These are phyloP conservation scores for Lasioglossum malachurum DNA, from an alignment of 2,888 invertebrate genomes.

Conservation along the genomic window DNA sequence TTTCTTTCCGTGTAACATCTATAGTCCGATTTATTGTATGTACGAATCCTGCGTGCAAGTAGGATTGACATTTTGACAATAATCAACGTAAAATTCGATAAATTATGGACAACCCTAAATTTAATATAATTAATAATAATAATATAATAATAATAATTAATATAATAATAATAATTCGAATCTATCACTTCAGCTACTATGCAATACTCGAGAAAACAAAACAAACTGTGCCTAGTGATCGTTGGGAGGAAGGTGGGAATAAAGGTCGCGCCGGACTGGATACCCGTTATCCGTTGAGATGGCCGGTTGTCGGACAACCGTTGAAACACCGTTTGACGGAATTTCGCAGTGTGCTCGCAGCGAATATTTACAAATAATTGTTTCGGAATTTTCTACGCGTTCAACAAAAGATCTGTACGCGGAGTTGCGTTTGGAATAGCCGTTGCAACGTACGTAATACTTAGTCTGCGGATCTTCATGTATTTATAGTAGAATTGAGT, in stretches of 20 bases:
- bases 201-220: constrained; percentile 73
- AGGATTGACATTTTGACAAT: constrained; percentile 61
- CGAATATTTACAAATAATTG: neutral
- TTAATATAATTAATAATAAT: constrained; percentile 70
- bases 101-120: constrained; percentile 84
- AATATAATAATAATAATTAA: constrained; percentile 38
- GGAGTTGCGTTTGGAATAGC: neutral
- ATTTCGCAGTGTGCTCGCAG: neutral
- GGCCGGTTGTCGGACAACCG: neutral
- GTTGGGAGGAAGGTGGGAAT: constrained; percentile 5
- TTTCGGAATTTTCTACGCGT: neutral
- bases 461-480: no score
- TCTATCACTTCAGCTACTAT: constrained; percentile 75
- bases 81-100: constrained; percentile 71
- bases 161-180: constrained; percentile 73
- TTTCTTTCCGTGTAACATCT: constrained; percentile 45
- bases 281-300: neutral
- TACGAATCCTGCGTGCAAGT: constrained; percentile 49
- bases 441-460: neutral
- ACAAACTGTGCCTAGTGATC: constrained; percentile 72
- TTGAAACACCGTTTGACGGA: neutral
- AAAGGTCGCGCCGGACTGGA: constrained; percentile 31
- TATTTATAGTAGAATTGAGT: no score
- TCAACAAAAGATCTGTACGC: neutral
- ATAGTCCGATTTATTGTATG: constrained; percentile 42